phyloP scores from a whole-genome alignment of 2,113 vertebrate species.

The Oryzias melastigma region DNA sequence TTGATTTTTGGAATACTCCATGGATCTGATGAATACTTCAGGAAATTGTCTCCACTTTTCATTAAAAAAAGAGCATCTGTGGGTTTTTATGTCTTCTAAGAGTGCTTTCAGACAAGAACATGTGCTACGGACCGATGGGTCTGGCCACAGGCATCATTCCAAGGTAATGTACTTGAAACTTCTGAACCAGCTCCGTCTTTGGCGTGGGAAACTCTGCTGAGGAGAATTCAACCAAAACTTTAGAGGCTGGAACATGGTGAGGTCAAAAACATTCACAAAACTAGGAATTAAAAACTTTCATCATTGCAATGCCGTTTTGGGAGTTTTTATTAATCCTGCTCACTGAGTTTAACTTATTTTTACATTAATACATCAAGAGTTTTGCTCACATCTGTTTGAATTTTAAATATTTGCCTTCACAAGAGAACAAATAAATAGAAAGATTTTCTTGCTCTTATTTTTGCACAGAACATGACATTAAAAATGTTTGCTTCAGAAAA shows the following conservation, averaged over 20 bases:
- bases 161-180: conserved; percentile 92
- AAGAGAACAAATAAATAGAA: no score
- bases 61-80: not conserved
- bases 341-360: no score
- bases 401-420: no score
- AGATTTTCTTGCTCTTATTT: no score
- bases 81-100: not conserved
- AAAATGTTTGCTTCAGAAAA: no score
- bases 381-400: no score
- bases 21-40: not conserved
- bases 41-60: not conserved
- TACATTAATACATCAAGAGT: no score
- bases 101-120: not conserved
- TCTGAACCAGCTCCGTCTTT: conserved; percentile 98
- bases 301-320: no score
- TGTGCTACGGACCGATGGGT: conserved; percentile 84
- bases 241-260: not conserved
- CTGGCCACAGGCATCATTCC: conserved; percentile 89
- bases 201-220: conserved; percentile 97
- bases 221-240: conserved; percentile 29
- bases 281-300: no score
- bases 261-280: not conserved
- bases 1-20: not conserved
- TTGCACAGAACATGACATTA: no score
- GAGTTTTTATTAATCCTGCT: no score